Evolutionary conservation across 2,888 invertebrate genomes (phyloP), one percentile per base, ranked within the genome.

Genomic region (Gymnosoma rotundatum): DNA sequence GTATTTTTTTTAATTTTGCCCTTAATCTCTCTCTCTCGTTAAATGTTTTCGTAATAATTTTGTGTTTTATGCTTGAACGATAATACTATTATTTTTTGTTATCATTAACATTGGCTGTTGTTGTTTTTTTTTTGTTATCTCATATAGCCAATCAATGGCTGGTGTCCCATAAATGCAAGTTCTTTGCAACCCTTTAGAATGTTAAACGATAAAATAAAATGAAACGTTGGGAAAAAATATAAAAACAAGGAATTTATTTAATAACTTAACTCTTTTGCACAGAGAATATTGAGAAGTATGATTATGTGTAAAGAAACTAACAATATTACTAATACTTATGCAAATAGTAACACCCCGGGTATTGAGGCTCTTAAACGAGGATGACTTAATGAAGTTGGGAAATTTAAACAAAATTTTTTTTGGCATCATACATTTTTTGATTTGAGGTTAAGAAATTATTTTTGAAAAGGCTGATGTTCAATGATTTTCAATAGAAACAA

Each of bases 31-130:
- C 18, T 58, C 60, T 21, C 48, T 45, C 56, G 63, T 67, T 74
- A 61, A 54, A 76, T 73, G 64, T 61, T 78, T 69, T 32, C 48
- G 20, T 58, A 63, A 56, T 58, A 67, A 58, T 78, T 83, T 69
- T 45, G 61, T 50, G 70, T 81, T 73, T 81, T 63, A 78, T 58
- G 74, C 81, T 81, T 48, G 38, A 70, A 73, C 45, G 81, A 74
- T 70, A 81, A 81, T 74, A 81, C 78, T 81, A 74, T 74, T 81
- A 84, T 78, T 84, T 78, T 60, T 79, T 66, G 38, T 64, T 79
- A 72, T 66, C 42, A 79, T 66, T 50, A 60, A 66, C 66, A 73
- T 73, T 73, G 18, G 32, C 66, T 58, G 16, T 25, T 42, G 64
- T 74, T 78, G 56, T 50, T 81, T 69, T 69, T 69, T 69, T 73